These are phyloP conservation scores for Eupithecia vulgata DNA, from an alignment of 2,888 invertebrate species.

Conservation along the genomic window DNA sequence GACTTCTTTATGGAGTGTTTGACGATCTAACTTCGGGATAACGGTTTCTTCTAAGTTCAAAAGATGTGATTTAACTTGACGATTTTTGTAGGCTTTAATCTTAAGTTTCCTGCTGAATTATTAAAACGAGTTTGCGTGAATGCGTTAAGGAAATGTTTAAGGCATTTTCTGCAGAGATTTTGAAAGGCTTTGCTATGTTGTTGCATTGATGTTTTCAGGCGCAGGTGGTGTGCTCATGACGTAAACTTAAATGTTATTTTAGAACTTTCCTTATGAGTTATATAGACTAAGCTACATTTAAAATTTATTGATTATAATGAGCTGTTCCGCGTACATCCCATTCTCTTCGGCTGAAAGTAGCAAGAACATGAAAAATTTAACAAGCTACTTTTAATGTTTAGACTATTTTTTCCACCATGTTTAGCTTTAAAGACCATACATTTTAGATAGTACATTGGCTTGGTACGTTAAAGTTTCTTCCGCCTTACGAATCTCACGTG, in stretches of 20 bases:
- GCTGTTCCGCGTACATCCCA: too few species aligned
- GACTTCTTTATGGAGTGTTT: conserved; percentile 52
- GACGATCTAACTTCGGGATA: conserved; percentile 43
- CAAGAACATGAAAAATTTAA: not conserved
- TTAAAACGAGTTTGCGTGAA: conserved; percentile 35
- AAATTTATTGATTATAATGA: not conserved
- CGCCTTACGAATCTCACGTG: not conserved
- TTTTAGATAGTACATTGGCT: not conserved
- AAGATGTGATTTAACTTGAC: conserved; percentile 42
- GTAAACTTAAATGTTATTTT: not conserved
- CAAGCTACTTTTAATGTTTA: not conserved
- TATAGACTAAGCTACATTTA: not conserved
- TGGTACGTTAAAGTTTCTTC: not conserved
- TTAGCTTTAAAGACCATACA: too few species aligned
- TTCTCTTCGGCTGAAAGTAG: too few species aligned
- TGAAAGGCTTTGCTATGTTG: conserved; percentile 7
- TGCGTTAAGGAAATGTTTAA: conserved; percentile 33
- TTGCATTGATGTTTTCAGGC: conserved; percentile 7
- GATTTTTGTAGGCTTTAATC: conserved; percentile 38
- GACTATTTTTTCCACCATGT: not conserved
- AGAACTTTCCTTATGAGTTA: not conserved
- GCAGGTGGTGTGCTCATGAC: conserved; percentile 1
- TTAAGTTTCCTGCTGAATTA: conserved; percentile 36
- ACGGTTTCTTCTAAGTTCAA: conserved; percentile 40
- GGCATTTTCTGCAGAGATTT: conserved; percentile 13